A percentile compares a stretch with the other conserved stretches of the same genome.
These are phyloP conservation scores for Odontomyia ornata DNA, from an alignment of 2,888 invertebrate species.

Conservation along the genomic window DNA sequence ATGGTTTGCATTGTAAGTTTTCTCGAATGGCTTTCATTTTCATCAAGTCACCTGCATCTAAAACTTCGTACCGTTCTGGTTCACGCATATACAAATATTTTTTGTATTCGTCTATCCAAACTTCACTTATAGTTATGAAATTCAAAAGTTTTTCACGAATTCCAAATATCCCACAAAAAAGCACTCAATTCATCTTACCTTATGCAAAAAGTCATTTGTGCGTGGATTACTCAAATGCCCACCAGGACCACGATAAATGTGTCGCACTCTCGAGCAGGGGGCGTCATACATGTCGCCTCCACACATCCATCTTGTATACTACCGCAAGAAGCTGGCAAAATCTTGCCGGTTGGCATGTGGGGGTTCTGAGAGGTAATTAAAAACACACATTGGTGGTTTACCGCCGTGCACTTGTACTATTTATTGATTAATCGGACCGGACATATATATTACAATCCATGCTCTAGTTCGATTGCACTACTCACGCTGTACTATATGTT, in stretches of 20 bases:
- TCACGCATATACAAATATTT: constrained; percentile 82
- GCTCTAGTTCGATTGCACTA: no score
- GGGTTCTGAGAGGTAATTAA: no score
- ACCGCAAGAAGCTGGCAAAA: no score
- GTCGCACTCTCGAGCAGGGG: constrained; percentile 92
- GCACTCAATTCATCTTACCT: constrained; percentile 51
- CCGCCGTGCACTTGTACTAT: no score
- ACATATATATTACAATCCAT: no score
- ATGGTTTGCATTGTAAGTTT: constrained; percentile 84
- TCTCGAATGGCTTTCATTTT: constrained; percentile 80
- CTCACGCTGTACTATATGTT: no score
- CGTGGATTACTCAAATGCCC: constrained; percentile 88
- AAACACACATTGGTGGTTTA: no score
- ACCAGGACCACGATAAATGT: constrained; percentile 86
- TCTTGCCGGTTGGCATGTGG: no score
- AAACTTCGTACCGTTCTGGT: constrained; percentile 73
- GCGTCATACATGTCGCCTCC: constrained; percentile 92
- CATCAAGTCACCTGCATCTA: constrained; percentile 85
- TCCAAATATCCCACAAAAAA: background rate
- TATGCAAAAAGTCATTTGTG: constrained; percentile 82
- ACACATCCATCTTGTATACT: constrained; percentile 97
- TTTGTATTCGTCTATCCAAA: constrained; percentile 99
- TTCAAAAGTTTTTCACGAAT: no score
- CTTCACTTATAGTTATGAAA: constrained; percentile 88
- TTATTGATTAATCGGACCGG: no score